These are phyloP conservation scores for Salvator merianae DNA, from an alignment of 2,113 vertebrate species.

Conservation along the genomic window DNA sequence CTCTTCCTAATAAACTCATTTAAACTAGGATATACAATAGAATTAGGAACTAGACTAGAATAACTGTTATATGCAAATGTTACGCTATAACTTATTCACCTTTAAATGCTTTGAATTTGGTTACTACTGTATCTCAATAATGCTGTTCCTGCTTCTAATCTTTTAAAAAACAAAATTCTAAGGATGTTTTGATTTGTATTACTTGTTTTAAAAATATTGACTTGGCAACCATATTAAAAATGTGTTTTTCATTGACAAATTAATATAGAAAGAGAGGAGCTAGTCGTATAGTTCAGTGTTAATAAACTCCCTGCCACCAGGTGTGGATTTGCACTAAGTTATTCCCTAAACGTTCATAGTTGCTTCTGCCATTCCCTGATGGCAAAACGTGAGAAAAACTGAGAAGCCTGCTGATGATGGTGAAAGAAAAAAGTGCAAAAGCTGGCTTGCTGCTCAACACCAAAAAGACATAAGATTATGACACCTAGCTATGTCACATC, in stretches of 20 bases:
- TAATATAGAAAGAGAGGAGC: not conserved
- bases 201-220: not conserved
- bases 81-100: not conserved
- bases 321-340: not conserved
- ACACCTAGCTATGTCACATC: too few species aligned
- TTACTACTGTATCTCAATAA: not conserved
- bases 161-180: not conserved
- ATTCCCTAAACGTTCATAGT: not conserved
- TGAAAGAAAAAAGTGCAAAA: too few species aligned
- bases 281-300: not conserved
- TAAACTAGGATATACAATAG: not conserved
- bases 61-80: not conserved
- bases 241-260: not conserved
- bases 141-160: not conserved
- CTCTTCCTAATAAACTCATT: not conserved
- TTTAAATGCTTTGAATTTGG: not conserved
- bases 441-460: too few species aligned
- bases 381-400: too few species aligned
- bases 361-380: not conserved
- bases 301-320: not conserved
- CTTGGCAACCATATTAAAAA: not conserved
- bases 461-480: too few species aligned
- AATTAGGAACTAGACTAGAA: not conserved
- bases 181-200: not conserved
- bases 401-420: too few species aligned